A percentile compares a stretch with the other conserved stretches of the same genome.
Conservation (phyloP, 2,888 invertebrate species). For the Cynaeus angustus region DNA sequence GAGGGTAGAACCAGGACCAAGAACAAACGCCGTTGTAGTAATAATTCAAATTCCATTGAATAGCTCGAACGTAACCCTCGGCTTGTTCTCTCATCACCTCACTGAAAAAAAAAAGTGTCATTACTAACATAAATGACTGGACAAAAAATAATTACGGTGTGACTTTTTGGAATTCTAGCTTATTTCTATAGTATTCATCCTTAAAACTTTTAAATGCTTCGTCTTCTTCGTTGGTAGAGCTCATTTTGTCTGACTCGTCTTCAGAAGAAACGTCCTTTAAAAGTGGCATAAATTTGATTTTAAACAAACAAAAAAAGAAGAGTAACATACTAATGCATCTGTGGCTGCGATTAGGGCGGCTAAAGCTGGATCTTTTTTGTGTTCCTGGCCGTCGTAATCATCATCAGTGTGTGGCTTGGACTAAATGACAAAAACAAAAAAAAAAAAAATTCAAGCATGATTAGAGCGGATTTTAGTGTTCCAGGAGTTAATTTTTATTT, state of each 20-base stretch:
- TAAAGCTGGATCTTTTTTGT: constrained; percentile 71
- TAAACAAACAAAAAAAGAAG: constrained; percentile 7
- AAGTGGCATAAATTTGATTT: constrained; percentile 16
- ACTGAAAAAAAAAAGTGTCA: constrained; percentile 73
- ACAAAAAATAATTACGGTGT: constrained; percentile 77
- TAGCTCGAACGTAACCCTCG: constrained; percentile 90
- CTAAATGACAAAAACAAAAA: too few species aligned
- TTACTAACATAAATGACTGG: not conserved
- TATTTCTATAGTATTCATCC: constrained; percentile 92
- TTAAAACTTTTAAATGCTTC: constrained; percentile 85
- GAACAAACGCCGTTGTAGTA: constrained; percentile 97
- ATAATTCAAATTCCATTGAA: constrained; percentile 97
- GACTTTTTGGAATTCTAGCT: constrained; percentile 86
- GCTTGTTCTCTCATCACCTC: constrained; percentile 88
- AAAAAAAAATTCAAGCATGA: too few species aligned
- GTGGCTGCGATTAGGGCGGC: constrained; percentile 78
- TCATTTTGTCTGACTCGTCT: constrained; percentile 54
- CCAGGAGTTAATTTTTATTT: too few species aligned
- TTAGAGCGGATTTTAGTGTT: too few species aligned
- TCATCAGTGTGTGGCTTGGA: too few species aligned
- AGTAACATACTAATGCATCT: constrained; percentile 54
- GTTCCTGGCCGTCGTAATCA: not conserved
- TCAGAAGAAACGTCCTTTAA: constrained; percentile 53
- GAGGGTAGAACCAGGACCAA: constrained; percentile 99
- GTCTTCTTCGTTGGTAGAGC: constrained; percentile 68